Conservation (phyloP, 1,140 invertebrate species). For the Drepana arcuata region DNA sequence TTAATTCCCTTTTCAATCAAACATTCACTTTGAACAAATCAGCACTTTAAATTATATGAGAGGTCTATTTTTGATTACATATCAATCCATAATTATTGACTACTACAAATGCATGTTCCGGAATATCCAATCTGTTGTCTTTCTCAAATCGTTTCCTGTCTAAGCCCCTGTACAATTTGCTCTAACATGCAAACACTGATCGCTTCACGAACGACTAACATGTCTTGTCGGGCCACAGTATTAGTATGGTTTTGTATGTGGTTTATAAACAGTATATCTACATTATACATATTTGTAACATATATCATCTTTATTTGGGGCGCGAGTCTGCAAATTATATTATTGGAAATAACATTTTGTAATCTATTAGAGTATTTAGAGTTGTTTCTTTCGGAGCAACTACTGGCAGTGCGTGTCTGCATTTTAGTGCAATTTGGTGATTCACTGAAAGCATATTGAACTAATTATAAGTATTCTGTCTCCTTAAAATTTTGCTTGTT, state of each 20-base stretch:
- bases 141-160: not conserved
- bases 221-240: constrained; percentile 62
- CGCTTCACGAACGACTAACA: constrained; percentile 72
- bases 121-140: constrained; percentile 12
- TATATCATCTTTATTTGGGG: constrained; percentile 54
- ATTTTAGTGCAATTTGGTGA: constrained; percentile 71
- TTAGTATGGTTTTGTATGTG: constrained; percentile 66
- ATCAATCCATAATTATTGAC: too few species aligned
- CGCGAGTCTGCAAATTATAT: constrained; percentile 36
- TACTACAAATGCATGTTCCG: constrained; percentile 40
- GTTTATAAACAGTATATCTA: constrained; percentile 48
- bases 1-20: too few species aligned
- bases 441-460: constrained; percentile 62
- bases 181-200: constrained; percentile 74
- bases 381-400: constrained; percentile 36
- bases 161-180: constrained; percentile 64
- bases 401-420: constrained; percentile 71
- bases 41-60: too few species aligned
- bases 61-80: too few species aligned
- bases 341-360: constrained; percentile 32
- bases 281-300: constrained; percentile 66
- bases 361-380: constrained; percentile 35
- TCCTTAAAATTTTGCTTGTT: constrained; percentile 3
- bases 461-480: constrained; percentile 45
- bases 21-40: too few species aligned